These are phyloP conservation scores for Drosophila peninsularis DNA, from an alignment of 2,888 invertebrate species.

Conservation along the genomic window DNA sequence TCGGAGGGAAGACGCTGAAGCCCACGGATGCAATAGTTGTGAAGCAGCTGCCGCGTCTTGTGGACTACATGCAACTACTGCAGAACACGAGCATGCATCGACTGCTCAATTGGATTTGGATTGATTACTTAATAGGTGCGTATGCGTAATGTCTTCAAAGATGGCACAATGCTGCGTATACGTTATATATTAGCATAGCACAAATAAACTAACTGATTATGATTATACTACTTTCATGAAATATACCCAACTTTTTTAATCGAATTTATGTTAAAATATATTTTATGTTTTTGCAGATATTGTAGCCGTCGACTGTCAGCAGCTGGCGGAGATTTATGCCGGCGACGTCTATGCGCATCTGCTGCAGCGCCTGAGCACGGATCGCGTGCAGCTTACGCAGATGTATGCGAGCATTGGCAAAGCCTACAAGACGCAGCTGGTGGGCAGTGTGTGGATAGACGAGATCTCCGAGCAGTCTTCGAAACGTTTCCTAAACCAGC, in stretches of 20 bases:
- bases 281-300: constrained; percentile 62
- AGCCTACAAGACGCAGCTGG: constrained; percentile 74
- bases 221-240: not conserved
- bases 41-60: constrained; percentile 73
- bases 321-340: constrained; percentile 70
- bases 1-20: constrained; percentile 79
- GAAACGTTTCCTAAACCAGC: constrained; percentile 73
- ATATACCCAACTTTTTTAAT: not conserved
- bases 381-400: constrained; percentile 76
- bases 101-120: constrained; percentile 82
- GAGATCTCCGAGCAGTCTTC: constrained; percentile 82
- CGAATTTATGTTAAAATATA: not conserved
- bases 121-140: constrained; percentile 82
- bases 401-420: constrained; percentile 80
- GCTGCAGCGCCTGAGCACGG: constrained; percentile 71
- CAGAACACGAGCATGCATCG: constrained; percentile 75
- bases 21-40: constrained; percentile 74
- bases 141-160: constrained; percentile 23
- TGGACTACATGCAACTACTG: constrained; percentile 73
- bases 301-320: constrained; percentile 68
- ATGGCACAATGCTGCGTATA: not conserved
- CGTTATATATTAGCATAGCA: not conserved
- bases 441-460: constrained; percentile 80
- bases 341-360: constrained; percentile 79
- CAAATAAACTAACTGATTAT: no score